A percentile compares a stretch with the other conserved stretches of the same genome.
Evolutionary conservation across 2,113 vertebrate species (phyloP).

Genomic region (Tragulus kanchil): DNA sequence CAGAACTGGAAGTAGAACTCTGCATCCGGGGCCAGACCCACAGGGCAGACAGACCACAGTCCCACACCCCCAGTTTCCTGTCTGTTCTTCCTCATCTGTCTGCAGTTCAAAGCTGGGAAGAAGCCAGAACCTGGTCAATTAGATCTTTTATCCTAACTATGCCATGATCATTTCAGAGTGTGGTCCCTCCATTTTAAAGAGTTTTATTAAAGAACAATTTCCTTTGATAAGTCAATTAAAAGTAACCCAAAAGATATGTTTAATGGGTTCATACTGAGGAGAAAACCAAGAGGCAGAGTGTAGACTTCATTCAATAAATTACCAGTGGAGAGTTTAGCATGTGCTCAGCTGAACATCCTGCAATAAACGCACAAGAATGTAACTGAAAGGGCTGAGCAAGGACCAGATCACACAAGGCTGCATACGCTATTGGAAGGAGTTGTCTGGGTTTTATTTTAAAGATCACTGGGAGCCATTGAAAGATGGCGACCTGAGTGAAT

Average conservation of each 20-base stretch:
- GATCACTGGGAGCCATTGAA: neutral
- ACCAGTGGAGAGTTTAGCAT: neutral
- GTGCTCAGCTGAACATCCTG: neutral
- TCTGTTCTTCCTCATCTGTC: neutral
- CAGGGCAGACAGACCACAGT: neutral
- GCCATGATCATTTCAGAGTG: neutral
- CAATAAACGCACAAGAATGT: neutral
- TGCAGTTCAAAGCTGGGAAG: neutral
- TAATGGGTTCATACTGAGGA: neutral
- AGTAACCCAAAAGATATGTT: neutral
- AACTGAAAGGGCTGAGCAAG: neutral
- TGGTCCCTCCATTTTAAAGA: neutral
- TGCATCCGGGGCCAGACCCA: neutral
- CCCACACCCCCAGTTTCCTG: neutral
- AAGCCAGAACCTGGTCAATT: neutral
- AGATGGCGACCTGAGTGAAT: neutral
- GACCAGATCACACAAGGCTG: neutral
- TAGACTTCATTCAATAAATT: neutral
- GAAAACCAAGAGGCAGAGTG: neutral
- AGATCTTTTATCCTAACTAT: neutral
- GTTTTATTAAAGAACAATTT: neutral
- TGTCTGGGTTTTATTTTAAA: slow-evolving; percentile 39
- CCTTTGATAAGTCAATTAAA: neutral
- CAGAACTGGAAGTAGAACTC: neutral
- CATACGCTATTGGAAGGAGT: neutral